phyloP scores from a whole-genome alignment of 2,113 vertebrate species.

The Psephotus haematonotus region DNA sequence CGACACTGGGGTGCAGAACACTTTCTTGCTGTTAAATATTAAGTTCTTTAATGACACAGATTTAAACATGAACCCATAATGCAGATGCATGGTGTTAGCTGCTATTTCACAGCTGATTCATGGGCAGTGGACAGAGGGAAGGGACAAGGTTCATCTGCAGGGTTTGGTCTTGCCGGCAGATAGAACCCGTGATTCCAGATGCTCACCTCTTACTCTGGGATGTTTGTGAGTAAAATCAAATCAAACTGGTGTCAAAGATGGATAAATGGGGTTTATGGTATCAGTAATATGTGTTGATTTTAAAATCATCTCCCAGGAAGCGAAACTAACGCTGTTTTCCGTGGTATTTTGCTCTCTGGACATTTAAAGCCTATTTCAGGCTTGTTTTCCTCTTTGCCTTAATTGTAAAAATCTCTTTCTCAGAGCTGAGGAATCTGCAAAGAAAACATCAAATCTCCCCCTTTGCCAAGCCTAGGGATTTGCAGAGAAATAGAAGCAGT shows the following conservation, averaged over 20 bases:
- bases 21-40: background rate
- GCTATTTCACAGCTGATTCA: background rate
- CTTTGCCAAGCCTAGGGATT: background rate
- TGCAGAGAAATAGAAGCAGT: background rate
- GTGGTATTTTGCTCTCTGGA: background rate
- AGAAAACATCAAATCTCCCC: background rate
- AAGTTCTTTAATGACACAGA: fast-evolving
- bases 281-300: background rate
- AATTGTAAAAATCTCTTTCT: background rate
- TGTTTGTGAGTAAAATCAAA: background rate
- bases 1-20: fast-evolving
- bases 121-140: background rate
- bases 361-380: background rate
- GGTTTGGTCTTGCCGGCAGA: background rate
- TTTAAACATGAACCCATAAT: fast-evolving
- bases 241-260: background rate
- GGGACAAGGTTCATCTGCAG: background rate
- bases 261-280: background rate
- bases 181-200: background rate
- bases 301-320: background rate
- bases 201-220: background rate
- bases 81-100: fast-evolving
- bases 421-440: background rate
- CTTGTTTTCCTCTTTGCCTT: background rate
- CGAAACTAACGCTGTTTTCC: background rate